Base-by-base conservation (phyloP, 2,113 vertebrate species). In the Cavia aperea region DNA sequence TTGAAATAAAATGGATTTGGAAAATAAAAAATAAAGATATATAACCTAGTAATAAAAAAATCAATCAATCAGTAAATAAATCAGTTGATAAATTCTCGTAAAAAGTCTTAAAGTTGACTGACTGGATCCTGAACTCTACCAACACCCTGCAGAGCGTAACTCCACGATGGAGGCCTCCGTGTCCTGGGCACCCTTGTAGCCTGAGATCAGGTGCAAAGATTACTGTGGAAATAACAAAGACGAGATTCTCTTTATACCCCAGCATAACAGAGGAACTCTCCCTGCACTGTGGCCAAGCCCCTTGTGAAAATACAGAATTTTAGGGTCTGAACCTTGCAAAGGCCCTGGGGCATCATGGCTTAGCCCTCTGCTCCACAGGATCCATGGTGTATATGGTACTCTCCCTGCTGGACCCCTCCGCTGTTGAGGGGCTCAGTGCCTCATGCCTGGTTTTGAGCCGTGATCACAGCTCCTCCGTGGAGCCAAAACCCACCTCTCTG, bases 281-380 rank as follows among this genome's bases (percentile, higher is more conserved):
- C 4, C 16, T 92, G 77, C 60, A 82, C 68, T 81, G 31, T 92
- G 54, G 90, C n/a, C 93, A 86, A 88, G 83, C 81, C 31, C 31
- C 36, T 70, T 83, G 54, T 65, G 58, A 88, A 94, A 83, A 68
- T 29, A 79, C 18, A 83, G 24, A 63, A 65, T 54, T 46, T 51
- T 1, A 70, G 62, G 10, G 10, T 43, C 88, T 66, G 54, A 13
- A 24, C 54, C 36, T 66, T 81, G 33, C 33, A 86, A 83, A 39
- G 18, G 29, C 90, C 5, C 39, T 81, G 70, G 26, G 58, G 54
- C 29, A 43, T 58, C 36, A 4, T 3, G 11, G 66, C 43, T 77
- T 21, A 68, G 79, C 23, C 3, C 8, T 14, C 11, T 23, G 56
- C 14, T 70, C n/a, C 63, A 66, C n/a, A 56, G 58, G 26, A 43